These are phyloP conservation scores for Thermophis baileyi DNA, from an alignment of 2,113 vertebrate species.

Conservation along the genomic window DNA sequence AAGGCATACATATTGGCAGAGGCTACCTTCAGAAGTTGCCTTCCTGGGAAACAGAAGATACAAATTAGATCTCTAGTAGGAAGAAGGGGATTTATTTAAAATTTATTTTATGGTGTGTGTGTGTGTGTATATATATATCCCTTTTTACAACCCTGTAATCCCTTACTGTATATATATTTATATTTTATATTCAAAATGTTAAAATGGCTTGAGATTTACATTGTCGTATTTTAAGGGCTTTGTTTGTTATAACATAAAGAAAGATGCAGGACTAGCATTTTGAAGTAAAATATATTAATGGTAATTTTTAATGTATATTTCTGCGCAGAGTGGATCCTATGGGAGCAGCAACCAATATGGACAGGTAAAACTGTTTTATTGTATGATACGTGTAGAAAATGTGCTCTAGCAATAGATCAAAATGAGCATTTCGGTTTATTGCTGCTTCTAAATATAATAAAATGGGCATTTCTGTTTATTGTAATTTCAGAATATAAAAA, in stretches of 20 bases:
- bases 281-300: neutral
- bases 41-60: neutral
- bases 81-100: neutral
- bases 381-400: neutral
- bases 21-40: neutral
- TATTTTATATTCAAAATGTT: neutral
- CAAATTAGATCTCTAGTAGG: neutral
- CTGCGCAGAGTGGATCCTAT: neutral
- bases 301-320: neutral
- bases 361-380: neutral
- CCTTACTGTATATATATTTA: neutral
- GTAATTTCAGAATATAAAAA: neutral
- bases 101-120: neutral
- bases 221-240: neutral
- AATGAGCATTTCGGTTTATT: neutral
- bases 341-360: neutral
- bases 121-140: neutral
- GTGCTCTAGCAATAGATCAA: neutral
- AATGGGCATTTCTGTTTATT: neutral
- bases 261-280: neutral
- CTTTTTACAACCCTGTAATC: too few species aligned
- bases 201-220: neutral
- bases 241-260: neutral
- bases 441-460: neutral
- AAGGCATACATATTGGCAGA: neutral